Conservation (phyloP, 2,797 vertebrate genomes). For the Jordanella pulchra region DNA sequence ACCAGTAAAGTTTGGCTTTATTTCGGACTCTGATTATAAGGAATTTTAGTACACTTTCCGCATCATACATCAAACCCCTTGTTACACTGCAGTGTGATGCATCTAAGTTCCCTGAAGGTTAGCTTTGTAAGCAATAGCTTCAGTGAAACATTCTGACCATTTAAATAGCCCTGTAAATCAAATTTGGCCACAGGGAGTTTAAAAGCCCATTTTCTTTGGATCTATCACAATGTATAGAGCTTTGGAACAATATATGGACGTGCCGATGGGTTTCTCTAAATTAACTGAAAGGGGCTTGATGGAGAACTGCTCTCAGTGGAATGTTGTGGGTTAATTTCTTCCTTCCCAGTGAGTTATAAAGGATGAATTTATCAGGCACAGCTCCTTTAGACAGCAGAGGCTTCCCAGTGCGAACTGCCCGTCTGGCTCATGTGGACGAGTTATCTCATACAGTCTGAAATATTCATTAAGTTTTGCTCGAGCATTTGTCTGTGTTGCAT, state of each 20-base stretch:
- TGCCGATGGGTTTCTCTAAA: slow-evolving; percentile 53
- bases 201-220: slow-evolving; percentile 56
- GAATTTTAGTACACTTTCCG: slow-evolving; percentile 12
- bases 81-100: slow-evolving; percentile 55
- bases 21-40: slow-evolving; percentile 9
- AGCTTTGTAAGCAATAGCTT: slow-evolving; percentile 52
- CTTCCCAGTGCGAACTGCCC: slow-evolving; percentile 18
- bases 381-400: slow-evolving; percentile 34
- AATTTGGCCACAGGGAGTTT: slow-evolving; percentile 55
- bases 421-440: slow-evolving; percentile 42
- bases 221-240: slow-evolving; percentile 50
- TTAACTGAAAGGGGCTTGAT: slow-evolving; percentile 41
- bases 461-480: slow-evolving; percentile 51
- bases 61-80: slow-evolving; percentile 45
- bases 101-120: slow-evolving; percentile 50
- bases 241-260: slow-evolving; percentile 55
- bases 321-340: slow-evolving; percentile 39
- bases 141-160: slow-evolving; percentile 53
- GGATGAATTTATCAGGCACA: slow-evolving; percentile 17
- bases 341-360: slow-evolving; percentile 31
- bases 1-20: slow-evolving; percentile 3
- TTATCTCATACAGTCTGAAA: slow-evolving; percentile 48
- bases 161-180: slow-evolving; percentile 74
- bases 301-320: slow-evolving; percentile 40
- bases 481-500: slow-evolving; percentile 61